Base-by-base conservation (phyloP, 2,113 vertebrate species). In the Crocuta crocuta region DNA sequence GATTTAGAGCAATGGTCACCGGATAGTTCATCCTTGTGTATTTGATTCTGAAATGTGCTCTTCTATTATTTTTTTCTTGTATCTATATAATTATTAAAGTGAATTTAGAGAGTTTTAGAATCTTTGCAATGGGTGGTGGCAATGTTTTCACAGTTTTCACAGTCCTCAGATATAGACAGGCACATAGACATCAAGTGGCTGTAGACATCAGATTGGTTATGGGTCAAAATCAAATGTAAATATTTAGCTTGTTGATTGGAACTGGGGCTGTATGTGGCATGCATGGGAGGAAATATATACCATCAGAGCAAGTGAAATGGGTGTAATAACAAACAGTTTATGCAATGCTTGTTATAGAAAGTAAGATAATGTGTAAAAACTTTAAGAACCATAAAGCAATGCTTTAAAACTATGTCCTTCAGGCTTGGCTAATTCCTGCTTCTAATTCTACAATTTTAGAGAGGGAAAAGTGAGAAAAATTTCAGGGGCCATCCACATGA, bases 181-280 rank as follows among this genome's bases (percentile, higher is more conserved):
- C 6, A 13, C 93, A 28, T 65, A 43, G 10, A 80, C n/a, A 80
- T 21, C 12, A 70, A 53, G 26, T 70, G 13, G 7, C 35, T 90
- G 12, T 74, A 87, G 82, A 83, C 4, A 81, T 68, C 15, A 61
- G 35, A 28, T 73, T 90, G 39, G 31, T 70, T 92, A 82, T 87
- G 82, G 24, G 35, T 76, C 48, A 66, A 63, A 63, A 71, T 87
- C 7, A 88, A 71, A 87, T 74, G 39, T 66, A 96, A 97, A 84
- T 71, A 58, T 91, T 82, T 87, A 90, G 50, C 53, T 88, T 92
- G 71, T 91, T 85, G 9, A 50, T 48, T 92, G 65, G 5, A 45
- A 4, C 33, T 53, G 21, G n/a, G 33, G 8, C 21, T 45, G 15
- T 71, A 93, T 68, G 33, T 1, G 82, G 24, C 12, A 66, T 7